These are phyloP conservation scores for Scaeva pyrastri DNA, from an alignment of 2,888 invertebrate genomes.

Conservation along the genomic window DNA sequence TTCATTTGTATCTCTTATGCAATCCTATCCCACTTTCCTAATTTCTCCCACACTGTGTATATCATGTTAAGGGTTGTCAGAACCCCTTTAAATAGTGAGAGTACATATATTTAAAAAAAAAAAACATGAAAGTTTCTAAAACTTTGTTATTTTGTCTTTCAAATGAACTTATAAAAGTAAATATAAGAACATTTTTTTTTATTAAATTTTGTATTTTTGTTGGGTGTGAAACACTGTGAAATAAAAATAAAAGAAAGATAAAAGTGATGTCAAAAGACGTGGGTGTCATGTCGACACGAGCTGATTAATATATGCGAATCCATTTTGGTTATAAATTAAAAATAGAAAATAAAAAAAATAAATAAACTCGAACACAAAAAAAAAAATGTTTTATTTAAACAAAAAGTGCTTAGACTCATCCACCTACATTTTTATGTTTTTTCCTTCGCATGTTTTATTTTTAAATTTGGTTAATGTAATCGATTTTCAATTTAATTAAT, in stretches of 20 bases:
- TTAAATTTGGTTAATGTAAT: background rate
- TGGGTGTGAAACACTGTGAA: background rate
- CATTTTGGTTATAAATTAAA: background rate
- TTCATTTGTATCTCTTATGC: no score
- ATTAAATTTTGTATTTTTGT: no score
- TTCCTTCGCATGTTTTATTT: background rate
- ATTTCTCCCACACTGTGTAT: no score
- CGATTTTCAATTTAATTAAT: background rate
- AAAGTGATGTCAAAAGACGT: background rate
- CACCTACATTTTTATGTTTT: background rate
- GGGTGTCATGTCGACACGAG: constrained; percentile 2
- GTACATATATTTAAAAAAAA: no score
- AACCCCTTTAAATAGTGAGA: no score
- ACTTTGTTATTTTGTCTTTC: no score
- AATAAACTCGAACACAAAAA: background rate
- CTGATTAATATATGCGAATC: constrained; percentile 8
- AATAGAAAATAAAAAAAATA: background rate
- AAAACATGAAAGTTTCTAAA: no score
- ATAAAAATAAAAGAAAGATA: background rate
- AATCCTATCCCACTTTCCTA: no score
- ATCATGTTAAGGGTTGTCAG: no score
- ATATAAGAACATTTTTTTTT: no score
- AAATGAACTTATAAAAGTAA: no score
- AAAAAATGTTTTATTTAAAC: background rate
- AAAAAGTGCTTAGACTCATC: background rate